A percentile compares a stretch with the other conserved stretches of the same genome.
phyloP scores from a whole-genome alignment of 2,113 vertebrate species.

The Blennius ocellaris region DNA sequence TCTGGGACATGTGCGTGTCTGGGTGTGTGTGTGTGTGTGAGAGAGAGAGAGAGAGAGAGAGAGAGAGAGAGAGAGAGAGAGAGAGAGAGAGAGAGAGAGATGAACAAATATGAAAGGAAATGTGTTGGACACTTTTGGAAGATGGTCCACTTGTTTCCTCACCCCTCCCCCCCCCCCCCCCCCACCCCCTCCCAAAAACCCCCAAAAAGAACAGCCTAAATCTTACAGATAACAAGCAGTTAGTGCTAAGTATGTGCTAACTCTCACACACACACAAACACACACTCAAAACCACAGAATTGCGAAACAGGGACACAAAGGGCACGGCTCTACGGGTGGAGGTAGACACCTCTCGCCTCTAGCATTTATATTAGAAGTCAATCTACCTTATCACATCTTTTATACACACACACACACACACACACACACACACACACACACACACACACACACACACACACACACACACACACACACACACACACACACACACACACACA shows the following conservation, averaged over 20 bases:
- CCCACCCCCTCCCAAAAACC: too few species aligned
- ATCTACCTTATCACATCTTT: constrained; percentile 79
- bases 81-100: too few species aligned
- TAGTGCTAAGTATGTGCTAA: constrained; percentile 4
- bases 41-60: too few species aligned
- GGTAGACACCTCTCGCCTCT: constrained; percentile 75
- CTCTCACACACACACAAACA: constrained; percentile 18
- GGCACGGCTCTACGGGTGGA: constrained; percentile 64
- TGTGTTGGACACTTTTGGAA: constrained; percentile 15
- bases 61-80: too few species aligned
- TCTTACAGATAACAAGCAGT: background rate
- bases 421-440: constrained; percentile 40
- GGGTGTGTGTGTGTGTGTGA: background rate
- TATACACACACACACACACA: constrained; percentile 54
- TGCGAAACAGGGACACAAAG: constrained; percentile 74
- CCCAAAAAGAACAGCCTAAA: background rate
- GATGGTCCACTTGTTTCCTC: background rate
- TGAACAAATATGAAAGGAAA: background rate
- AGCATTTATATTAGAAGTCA: constrained; percentile 78
- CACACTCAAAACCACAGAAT: constrained; percentile 25
- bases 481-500: too few species aligned
- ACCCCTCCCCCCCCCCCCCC: background rate
- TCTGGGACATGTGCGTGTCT: constrained; percentile 15
- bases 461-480: constrained; percentile 48
- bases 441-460: constrained; percentile 46